Evolutionary conservation across 1,140 invertebrate species (phyloP).

Genomic region (Anthonomus grandis): DNA sequence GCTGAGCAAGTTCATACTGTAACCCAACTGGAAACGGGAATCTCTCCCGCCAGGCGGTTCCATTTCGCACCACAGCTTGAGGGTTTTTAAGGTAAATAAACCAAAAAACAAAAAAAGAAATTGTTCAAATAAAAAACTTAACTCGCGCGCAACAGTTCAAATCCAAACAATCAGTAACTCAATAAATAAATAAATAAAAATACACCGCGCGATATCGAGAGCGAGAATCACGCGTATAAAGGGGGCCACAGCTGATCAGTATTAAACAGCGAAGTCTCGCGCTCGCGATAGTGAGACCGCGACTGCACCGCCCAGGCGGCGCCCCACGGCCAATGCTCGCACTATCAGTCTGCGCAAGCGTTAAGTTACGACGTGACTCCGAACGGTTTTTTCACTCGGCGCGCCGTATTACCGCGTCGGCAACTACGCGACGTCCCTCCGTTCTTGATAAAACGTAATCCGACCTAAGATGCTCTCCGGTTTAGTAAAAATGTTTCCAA

Average conservation of each 20-base stretch:
- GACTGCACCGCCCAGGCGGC: conserved; percentile 37
- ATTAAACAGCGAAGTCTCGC: conserved; percentile 15
- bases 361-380: conserved; percentile 45
- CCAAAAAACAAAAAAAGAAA: conserved; percentile 23
- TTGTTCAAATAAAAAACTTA: conserved; percentile 18
- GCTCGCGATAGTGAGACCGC: conserved; percentile 24
- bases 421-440: not conserved
- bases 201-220: conserved; percentile 41
- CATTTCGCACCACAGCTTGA: conserved; percentile 56
- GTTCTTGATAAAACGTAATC: no score
- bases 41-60: conserved; percentile 77
- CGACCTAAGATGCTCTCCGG: conserved; percentile 34
- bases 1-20: conserved; percentile 75
- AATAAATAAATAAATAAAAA: no score
- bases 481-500: not conserved
- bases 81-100: conserved; percentile 30
- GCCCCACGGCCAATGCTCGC: conserved; percentile 39
- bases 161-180: no score
- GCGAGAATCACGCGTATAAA: conserved; percentile 15
- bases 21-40: conserved; percentile 79
- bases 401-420: not conserved
- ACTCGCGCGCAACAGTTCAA: no score
- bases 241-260: conserved; percentile 8
- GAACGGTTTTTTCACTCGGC: conserved; percentile 20
- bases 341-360: conserved; percentile 45